Evolutionary conservation across 2,113 vertebrate species (phyloP), one percentile per base, ranked within the genome.

Genomic region (Chamaetylas fuelleborni): DNA sequence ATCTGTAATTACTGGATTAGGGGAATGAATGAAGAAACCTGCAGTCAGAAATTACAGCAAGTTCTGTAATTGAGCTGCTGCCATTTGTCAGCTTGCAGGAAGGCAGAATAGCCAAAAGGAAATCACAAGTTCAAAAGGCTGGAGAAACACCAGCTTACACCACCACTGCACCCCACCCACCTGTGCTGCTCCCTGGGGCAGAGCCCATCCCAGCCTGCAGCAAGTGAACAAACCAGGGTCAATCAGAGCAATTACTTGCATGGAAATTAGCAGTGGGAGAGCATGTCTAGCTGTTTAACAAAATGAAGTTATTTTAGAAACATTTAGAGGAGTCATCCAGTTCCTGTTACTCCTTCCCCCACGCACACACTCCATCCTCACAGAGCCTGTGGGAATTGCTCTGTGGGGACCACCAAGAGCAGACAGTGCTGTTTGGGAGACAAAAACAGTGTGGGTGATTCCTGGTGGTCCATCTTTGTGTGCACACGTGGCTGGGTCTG

Each of bases 1-100:
- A 83, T 88, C 82, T 93, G 95, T 88, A 92, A 97, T 94, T 94
- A 94, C 91, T 83, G 94, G 80, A 96, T 97, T 95, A 97, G 31
- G 42, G 47, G 56, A 93, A 93, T 60, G 58, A 94, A 96, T 93
- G 76, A 29, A 92, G 77, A 77, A 96, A 93, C 64, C 82, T 50
- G 56, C 82, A 92, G 86, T 83, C 64, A 94, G 82, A 94, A 95
- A 93, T 94, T 86, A 94, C 45, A 90, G 82, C 64, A 36, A 62
- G 65, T 83, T 93, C 86, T 47, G 51, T 92, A 92, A 93, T 6
- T 43, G 80, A 92, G 88, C 79, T 81, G 92, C 92, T 83, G 64
- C 84, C 70, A 6, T 72, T 90, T 2, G 0, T 36, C 0, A 0
- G 19, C 19, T 81, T 67, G 48, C 45, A 64, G 7, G 85, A 93